Evolutionary conservation across 53 echinoderm and acorn worm species (phyloP).

Genomic region (Hippasteria phrygiana): DNA sequence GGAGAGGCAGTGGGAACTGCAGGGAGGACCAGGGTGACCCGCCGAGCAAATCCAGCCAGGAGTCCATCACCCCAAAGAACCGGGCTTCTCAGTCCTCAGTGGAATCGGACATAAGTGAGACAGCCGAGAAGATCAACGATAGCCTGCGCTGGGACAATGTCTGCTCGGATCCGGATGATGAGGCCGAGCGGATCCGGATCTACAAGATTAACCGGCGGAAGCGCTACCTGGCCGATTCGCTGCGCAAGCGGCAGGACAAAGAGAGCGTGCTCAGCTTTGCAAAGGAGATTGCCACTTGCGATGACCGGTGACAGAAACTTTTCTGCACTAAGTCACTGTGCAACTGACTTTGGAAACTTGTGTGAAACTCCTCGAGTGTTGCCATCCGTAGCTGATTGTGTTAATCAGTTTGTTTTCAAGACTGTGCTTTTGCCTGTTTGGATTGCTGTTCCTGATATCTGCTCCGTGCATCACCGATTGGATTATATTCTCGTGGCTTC

Average conservation of each 20-base stretch:
- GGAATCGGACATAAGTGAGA: conserved; percentile 65
- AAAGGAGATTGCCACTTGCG: conserved; percentile 72
- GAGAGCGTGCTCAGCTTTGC: conserved; percentile 91
- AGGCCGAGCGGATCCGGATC: conserved; percentile 80
- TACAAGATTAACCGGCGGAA: conserved; percentile 97
- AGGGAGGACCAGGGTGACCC: conserved; percentile 2
- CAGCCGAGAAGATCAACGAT: conserved; percentile 75
- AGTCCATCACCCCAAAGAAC: conserved; percentile 2
- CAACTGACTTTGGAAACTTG: too few species aligned
- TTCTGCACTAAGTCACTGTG: neutral
- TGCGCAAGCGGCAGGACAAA: conserved; percentile 85
- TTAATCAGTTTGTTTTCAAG: too few species aligned
- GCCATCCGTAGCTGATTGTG: too few species aligned
- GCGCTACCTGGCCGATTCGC: conserved; percentile 86
- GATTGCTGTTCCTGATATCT: too few species aligned
- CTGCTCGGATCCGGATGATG: conserved; percentile 84
- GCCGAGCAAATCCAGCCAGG: neutral
- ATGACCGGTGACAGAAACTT: conserved; percentile 11
- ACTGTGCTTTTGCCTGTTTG: too few species aligned
- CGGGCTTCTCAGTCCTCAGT: conserved; percentile 58
- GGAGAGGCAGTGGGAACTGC: neutral
- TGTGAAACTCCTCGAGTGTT: too few species aligned
- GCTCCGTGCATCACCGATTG: too few species aligned
- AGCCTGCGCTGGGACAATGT: conserved; percentile 89
- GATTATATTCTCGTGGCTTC: too few species aligned